These are phyloP conservation scores for Cordilura impudica DNA, from an alignment of 2,888 invertebrate species.

Conservation along the genomic window DNA sequence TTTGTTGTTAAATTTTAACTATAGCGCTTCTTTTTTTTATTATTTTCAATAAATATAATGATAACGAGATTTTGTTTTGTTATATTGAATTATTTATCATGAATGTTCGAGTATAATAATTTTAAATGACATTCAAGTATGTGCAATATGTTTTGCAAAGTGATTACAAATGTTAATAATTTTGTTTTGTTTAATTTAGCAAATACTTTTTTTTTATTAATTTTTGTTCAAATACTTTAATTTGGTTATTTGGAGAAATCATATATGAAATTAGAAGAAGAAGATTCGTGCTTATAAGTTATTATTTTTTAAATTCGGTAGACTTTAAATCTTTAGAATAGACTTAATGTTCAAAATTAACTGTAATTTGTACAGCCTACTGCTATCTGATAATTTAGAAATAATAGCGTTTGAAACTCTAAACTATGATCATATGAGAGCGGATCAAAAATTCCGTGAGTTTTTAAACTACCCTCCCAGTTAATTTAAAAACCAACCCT, in stretches of 20 bases:
- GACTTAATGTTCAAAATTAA: too few species aligned
- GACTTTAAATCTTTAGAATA: too few species aligned
- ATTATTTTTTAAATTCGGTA: too few species aligned
- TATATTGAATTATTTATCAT: slow-evolving; percentile 18
- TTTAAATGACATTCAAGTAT: slow-evolving; percentile 39
- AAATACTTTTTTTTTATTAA: slow-evolving; percentile 1
- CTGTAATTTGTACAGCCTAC: too few species aligned
- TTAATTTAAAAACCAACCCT: too few species aligned
- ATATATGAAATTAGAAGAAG: background rate
- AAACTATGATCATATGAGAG: too few species aligned
- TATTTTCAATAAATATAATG: slow-evolving; percentile 37
- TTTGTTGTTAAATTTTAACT: slow-evolving; percentile 41
- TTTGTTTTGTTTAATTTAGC: background rate
- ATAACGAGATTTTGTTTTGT: slow-evolving; percentile 32
- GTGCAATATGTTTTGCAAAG: slow-evolving; percentile 14
- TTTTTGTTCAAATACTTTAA: background rate
- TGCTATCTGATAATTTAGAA: too few species aligned
- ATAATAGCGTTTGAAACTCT: too few species aligned
- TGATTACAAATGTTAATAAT: slow-evolving; percentile 19
- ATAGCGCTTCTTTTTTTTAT: slow-evolving; percentile 33
- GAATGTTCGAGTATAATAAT: too few species aligned
- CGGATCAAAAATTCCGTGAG: too few species aligned
- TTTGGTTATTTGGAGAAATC: background rate
- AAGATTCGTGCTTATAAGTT: too few species aligned
- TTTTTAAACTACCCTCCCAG: too few species aligned